A percentile compares a stretch with the other conserved stretches of the same genome.
Conservation (phyloP, 1,140 invertebrate genomes). For the Batillaria attramentaria region DNA sequence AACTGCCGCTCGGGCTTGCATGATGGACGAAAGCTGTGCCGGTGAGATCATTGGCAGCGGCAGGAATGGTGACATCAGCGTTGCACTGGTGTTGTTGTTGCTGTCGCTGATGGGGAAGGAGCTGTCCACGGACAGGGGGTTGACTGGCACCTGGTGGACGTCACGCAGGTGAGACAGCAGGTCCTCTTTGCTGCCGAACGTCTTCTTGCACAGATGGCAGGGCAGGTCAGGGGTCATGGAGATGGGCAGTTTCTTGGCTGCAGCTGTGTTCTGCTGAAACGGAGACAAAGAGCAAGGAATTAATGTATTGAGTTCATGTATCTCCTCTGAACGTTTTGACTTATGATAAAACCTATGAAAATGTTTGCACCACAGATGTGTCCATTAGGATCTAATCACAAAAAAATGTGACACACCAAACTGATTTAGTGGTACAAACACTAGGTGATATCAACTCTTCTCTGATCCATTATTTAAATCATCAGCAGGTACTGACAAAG, state of each 20-base stretch:
- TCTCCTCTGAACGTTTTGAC: too few relatives aligned
- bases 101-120: constrained; percentile 12
- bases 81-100: constrained; percentile 23
- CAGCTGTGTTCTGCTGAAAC: not conserved
- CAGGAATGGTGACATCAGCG: not conserved
- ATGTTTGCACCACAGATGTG: too few relatives aligned
- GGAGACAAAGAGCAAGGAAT: too few relatives aligned
- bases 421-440: too few relatives aligned
- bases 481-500: too few relatives aligned
- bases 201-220: constrained; percentile 23
- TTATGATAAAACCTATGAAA: too few relatives aligned
- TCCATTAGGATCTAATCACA: too few relatives aligned
- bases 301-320: too few relatives aligned
- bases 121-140: not conserved
- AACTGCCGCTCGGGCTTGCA: not conserved
- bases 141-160: constrained; percentile 13
- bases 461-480: too few relatives aligned
- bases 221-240: not conserved
- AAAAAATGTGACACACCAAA: too few relatives aligned
- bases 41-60: not conserved
- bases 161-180: not conserved
- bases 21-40: not conserved
- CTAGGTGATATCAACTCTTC: too few relatives aligned
- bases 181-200: constrained; percentile 10
- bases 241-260: not conserved